These are phyloP conservation scores for Rutpela maculata DNA, from an alignment of 2,888 invertebrate species.

Conservation along the genomic window DNA sequence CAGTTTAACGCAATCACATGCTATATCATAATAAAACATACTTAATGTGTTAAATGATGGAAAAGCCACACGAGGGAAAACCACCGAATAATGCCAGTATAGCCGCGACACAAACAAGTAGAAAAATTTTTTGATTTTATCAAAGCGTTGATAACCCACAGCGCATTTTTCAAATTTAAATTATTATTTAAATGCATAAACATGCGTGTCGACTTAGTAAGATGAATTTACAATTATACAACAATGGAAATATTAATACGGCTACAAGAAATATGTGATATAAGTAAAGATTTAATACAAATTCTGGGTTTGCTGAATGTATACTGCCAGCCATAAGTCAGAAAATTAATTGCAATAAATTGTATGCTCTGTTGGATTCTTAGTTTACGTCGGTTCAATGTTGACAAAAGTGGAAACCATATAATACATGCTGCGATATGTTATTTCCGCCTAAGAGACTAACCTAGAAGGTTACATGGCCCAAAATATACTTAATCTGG, in stretches of 20 bases:
- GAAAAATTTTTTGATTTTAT: constrained; percentile 26
- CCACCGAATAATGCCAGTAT: constrained; percentile 11
- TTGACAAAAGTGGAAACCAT: too few relatives aligned
- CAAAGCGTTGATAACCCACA: constrained; percentile 8
- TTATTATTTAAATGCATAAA: constrained; percentile 8
- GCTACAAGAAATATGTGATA: too few relatives aligned
- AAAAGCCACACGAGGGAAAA: constrained; percentile 20
- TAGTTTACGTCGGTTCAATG: too few relatives aligned
- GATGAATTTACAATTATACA: not conserved
- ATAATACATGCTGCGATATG: too few relatives aligned
- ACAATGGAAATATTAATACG: not conserved
- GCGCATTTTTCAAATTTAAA: not conserved
- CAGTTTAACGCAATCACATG: constrained; percentile 29
- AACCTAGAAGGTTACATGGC: too few relatives aligned
- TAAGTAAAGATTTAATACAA: too few relatives aligned
- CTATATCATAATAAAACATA: constrained; percentile 32
- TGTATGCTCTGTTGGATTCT: too few relatives aligned
- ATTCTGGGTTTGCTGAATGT: too few relatives aligned
- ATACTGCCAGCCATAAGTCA: too few relatives aligned
- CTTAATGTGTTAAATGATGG: constrained; percentile 30
- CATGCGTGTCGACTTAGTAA: not conserved
- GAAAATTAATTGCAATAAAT: too few relatives aligned
- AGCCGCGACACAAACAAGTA: not conserved
- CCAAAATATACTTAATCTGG: too few relatives aligned
- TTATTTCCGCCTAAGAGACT: too few relatives aligned